phyloP scores from a whole-genome alignment of 2,113 vertebrate species.

The Leptobrachium leishanense region DNA sequence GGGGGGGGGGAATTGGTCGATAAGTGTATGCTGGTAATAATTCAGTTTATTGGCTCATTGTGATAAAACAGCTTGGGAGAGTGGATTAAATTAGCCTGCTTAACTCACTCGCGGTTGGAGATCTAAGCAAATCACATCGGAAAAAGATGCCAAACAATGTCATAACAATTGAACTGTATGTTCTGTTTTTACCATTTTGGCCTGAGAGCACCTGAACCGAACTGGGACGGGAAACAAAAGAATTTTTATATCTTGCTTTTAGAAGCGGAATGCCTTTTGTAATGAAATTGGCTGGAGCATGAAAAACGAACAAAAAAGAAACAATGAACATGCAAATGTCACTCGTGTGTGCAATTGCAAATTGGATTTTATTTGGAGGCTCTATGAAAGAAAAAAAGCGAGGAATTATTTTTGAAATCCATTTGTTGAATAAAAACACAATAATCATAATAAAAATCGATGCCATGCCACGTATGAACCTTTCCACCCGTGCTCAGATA shows the following conservation, averaged over 20 bases:
- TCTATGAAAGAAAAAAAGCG: too few species aligned
- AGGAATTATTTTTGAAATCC: too few species aligned
- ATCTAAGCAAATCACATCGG: neutral
- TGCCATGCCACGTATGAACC: neutral
- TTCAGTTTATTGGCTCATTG: conserved; percentile 23
- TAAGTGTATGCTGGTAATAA: conserved; percentile 27
- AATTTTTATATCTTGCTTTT: conserved; percentile 18
- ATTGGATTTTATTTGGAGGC: neutral
- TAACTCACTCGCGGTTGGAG: neutral
- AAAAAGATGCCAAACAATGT: conserved; percentile 9
- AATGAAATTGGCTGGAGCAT: conserved; percentile 23
- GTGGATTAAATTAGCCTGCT: conserved; percentile 13
- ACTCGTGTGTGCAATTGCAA: conserved; percentile 1
- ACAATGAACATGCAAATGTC: conserved; percentile 18
- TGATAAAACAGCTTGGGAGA: conserved; percentile 12
- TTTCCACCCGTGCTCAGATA: too few species aligned
- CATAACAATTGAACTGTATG: conserved; percentile 12
- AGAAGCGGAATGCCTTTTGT: conserved; percentile 18
- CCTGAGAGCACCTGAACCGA: conserved; percentile 17
- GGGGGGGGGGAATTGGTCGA: neutral
- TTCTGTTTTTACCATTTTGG: conserved; percentile 24
- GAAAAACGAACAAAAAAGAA: conserved; percentile 1
- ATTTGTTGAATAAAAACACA: too few species aligned
- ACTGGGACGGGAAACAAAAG: conserved; percentile 26
- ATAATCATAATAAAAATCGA: too few species aligned